A percentile compares a stretch with the other conserved stretches of the same genome.
phyloP scores from a whole-genome alignment of 2,797 vertebrate species.

The Scarus forsteni region DNA sequence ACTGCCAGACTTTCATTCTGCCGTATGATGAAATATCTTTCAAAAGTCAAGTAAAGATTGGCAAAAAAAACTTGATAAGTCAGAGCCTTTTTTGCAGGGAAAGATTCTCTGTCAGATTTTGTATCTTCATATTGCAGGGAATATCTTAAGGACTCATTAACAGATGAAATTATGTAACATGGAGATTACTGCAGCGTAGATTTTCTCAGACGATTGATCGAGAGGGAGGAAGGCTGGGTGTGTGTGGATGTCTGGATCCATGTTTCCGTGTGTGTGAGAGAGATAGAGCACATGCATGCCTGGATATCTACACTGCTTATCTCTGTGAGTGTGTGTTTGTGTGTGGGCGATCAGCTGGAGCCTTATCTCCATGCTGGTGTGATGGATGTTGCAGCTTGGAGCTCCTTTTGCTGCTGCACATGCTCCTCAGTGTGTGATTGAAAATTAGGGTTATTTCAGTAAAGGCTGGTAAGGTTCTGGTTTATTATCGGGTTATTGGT shows the following conservation, averaged over 20 bases:
- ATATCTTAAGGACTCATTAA: conserved; percentile 2
- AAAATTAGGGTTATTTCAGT: conserved; percentile 32
- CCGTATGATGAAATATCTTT: not conserved
- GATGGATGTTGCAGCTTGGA: conserved; percentile 38
- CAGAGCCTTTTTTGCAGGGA: not conserved
- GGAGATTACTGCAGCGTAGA: not conserved
- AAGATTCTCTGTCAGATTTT: not conserved
- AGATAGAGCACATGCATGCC: not conserved
- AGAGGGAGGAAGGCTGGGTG: not conserved
- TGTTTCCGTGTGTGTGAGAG: conserved; percentile 18
- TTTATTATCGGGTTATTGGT: conserved; percentile 60
- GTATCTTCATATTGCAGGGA: not conserved
- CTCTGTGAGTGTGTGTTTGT: conserved; percentile 15
- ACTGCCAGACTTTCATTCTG: not conserved
- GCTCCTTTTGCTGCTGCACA: conserved; percentile 22
- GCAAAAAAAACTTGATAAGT: not conserved
- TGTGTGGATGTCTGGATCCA: not conserved
- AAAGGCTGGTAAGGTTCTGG: conserved; percentile 19
- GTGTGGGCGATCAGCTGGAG: conserved; percentile 44
- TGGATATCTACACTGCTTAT: conserved; percentile 10
- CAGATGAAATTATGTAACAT: conserved; percentile 9
- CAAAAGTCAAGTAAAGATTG: not conserved
- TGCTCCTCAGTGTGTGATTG: conserved; percentile 50
- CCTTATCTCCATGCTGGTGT: conserved; percentile 32
- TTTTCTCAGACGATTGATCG: not conserved